Percentiles rank a stretch among this genome's conserved stretches.
phyloP scores from a whole-genome alignment of 1,140 invertebrate genomes.

The Aradophagus sp. region DNA sequence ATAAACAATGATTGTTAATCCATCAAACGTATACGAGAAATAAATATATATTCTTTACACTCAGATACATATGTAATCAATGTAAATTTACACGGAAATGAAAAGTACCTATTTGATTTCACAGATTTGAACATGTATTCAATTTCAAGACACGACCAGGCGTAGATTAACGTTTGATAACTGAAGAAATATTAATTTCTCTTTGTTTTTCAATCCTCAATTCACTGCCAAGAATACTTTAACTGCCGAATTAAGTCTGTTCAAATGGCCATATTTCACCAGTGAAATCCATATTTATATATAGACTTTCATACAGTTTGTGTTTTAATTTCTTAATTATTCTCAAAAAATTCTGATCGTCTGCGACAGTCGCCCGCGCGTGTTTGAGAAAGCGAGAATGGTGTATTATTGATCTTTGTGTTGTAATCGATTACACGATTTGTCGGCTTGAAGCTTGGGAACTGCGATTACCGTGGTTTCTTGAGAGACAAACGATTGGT shows the following conservation, averaged over 20 bases:
- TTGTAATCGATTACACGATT: neutral
- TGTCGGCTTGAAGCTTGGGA: slow-evolving; percentile 21
- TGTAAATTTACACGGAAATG: neutral
- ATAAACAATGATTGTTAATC: slow-evolving; percentile 16
- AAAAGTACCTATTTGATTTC: too few species aligned
- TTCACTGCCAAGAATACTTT: slow-evolving; percentile 21
- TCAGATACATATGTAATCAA: slow-evolving; percentile 21
- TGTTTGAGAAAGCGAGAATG: too few species aligned
- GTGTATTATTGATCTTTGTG: neutral
- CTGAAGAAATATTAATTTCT: too few species aligned
- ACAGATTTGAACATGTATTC: too few species aligned
- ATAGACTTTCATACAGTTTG: neutral
- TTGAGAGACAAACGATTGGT: slow-evolving; percentile 17
- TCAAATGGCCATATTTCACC: too few species aligned
- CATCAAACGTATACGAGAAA: slow-evolving; percentile 8
- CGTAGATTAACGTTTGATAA: too few species aligned
- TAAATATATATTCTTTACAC: slow-evolving; percentile 18
- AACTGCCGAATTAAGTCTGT: slow-evolving; percentile 27
- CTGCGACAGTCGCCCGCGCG: slow-evolving; percentile 15
- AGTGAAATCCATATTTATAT: too few species aligned
- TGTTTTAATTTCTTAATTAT: neutral
- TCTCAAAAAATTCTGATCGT: slow-evolving; percentile 14
- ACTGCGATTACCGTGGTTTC: slow-evolving; percentile 37
- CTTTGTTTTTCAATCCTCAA: too few species aligned
- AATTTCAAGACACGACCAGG: too few species aligned